phyloP scores from a whole-genome alignment of 1,140 invertebrate species.

The Lepidostoma basale region DNA sequence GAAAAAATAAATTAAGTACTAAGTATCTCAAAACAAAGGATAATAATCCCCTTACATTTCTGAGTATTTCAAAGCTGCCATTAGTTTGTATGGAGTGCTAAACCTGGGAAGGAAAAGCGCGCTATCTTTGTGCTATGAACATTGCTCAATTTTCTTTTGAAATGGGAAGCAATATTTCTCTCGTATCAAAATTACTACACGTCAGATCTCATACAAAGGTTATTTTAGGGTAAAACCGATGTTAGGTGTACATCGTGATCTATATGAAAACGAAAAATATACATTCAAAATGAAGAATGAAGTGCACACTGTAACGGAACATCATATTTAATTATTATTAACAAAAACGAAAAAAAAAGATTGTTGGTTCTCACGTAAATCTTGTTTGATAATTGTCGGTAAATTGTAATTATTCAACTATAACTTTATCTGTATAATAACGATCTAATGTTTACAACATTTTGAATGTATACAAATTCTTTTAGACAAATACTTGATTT shows the following conservation, averaged over 20 bases:
- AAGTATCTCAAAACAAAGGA: not conserved
- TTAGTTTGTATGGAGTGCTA: constrained; percentile 11
- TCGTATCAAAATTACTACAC: constrained; percentile 7
- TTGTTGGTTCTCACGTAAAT: not conserved
- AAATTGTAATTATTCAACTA: too few relatives aligned
- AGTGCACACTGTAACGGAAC: too few relatives aligned
- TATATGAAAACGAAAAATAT: too few relatives aligned
- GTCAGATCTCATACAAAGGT: not conserved
- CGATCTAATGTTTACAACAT: too few relatives aligned
- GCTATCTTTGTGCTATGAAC: not conserved
- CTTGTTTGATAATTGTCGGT: too few relatives aligned
- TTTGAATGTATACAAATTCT: too few relatives aligned
- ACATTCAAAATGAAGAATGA: too few relatives aligned
- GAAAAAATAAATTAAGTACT: not conserved
- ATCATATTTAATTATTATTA: too few relatives aligned
- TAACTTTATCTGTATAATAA: too few relatives aligned
- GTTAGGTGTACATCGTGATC: too few relatives aligned
- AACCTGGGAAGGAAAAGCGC: not conserved
- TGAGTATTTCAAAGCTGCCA: not conserved
- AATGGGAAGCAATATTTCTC: constrained; percentile 9
- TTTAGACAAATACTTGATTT: too few relatives aligned
- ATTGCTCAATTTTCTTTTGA: constrained; percentile 12
- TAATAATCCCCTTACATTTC: not conserved
- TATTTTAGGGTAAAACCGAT: too few relatives aligned
- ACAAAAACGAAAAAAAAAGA: not conserved